A percentile compares a stretch with the other conserved stretches of the same genome.
These are phyloP conservation scores for Polydrusus cervinus DNA, from an alignment of 2,888 invertebrate genomes.

Conservation along the genomic window DNA sequence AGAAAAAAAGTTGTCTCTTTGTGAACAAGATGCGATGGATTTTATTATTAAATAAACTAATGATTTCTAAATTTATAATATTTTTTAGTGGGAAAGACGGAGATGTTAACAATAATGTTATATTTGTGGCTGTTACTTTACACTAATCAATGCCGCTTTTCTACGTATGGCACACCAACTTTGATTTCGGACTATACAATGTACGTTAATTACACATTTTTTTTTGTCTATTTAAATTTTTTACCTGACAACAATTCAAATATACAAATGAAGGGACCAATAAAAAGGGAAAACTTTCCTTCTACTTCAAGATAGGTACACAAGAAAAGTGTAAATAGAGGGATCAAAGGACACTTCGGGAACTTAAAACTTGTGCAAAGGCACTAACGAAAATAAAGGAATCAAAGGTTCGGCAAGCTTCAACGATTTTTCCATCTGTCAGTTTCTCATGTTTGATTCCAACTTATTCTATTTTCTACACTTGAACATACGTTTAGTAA, in stretches of 20 bases:
- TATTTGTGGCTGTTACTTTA: too few relatives aligned
- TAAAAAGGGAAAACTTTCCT: conserved; percentile 29
- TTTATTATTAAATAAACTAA: too few relatives aligned
- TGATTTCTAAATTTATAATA: too few relatives aligned
- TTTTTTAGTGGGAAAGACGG: too few relatives aligned
- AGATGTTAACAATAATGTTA: too few relatives aligned
- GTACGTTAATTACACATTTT: too few relatives aligned
- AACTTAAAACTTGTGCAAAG: conserved; percentile 59
- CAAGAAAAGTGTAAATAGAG: conserved; percentile 49
- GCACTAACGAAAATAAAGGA: conserved; percentile 65
- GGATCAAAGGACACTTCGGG: conserved; percentile 44
- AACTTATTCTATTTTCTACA: conserved; percentile 31
- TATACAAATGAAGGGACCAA: conserved; percentile 11
- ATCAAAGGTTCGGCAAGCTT: conserved; percentile 65
- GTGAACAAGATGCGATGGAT: too few relatives aligned
- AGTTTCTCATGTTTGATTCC: conserved; percentile 45
- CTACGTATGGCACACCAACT: too few relatives aligned
- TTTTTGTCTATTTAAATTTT: neutral
- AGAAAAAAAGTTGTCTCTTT: too few relatives aligned
- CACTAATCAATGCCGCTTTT: too few relatives aligned
- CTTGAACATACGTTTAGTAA: conserved; percentile 19
- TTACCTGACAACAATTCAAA: conserved; percentile 18
- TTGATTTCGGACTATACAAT: too few relatives aligned
- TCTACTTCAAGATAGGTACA: conserved; percentile 48
- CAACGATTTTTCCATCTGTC: conserved; percentile 64